Evolutionary conservation across 1,140 invertebrate genomes (phyloP).

Genomic region (Calliphora vicina): DNA sequence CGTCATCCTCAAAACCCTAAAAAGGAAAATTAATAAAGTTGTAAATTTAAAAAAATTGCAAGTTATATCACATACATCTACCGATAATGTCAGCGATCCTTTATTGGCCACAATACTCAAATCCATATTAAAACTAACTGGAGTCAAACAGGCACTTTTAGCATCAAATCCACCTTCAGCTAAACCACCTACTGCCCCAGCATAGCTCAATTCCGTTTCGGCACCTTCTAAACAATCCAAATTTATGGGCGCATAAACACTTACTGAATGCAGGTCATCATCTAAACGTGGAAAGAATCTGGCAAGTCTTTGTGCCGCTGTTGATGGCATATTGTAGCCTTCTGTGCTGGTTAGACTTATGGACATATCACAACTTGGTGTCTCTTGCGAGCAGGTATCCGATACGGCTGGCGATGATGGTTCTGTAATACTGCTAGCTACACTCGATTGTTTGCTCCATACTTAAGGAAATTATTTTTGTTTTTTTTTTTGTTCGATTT

Average conservation of each 20-base stretch:
- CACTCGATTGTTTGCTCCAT: slow-evolving; percentile 62
- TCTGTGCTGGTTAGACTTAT: slow-evolving; percentile 71
- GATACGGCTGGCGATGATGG: slow-evolving; percentile 74
- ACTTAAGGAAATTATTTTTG: slow-evolving; percentile 43
- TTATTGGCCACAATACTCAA: slow-evolving; percentile 58
- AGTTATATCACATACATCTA: slow-evolving; percentile 55
- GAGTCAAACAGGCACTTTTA: slow-evolving; percentile 50
- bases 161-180: slow-evolving; percentile 41
- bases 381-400: slow-evolving; percentile 66
- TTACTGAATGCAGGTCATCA: slow-evolving; percentile 68
- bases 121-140: slow-evolving; percentile 53
- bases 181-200: background rate
- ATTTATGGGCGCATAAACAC: slow-evolving; percentile 69
- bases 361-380: slow-evolving; percentile 70
- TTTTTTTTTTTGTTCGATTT: background rate
- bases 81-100: slow-evolving; percentile 54
- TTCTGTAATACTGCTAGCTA: slow-evolving; percentile 65
- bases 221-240: slow-evolving; percentile 63
- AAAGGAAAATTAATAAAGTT: background rate
- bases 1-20: slow-evolving; percentile 62
- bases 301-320: slow-evolving; percentile 44
- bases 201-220: slow-evolving; percentile 24
- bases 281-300: slow-evolving; percentile 69
- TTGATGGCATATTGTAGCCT: slow-evolving; percentile 50
- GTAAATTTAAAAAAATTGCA: background rate